Conservation (phyloP, 1,140 invertebrate species). For the Drosophila parvula region DNA sequence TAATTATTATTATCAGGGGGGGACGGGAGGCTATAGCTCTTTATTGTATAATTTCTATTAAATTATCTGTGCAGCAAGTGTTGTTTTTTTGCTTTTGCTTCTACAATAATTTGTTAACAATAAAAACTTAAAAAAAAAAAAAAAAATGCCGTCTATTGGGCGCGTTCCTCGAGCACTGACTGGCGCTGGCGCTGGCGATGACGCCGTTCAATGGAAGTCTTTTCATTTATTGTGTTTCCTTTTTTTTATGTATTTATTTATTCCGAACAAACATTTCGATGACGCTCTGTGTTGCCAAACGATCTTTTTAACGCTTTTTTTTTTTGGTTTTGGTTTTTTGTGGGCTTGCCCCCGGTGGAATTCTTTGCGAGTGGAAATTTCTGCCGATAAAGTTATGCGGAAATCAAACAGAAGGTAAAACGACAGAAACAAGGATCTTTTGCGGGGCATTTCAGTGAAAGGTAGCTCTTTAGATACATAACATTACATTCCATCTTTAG, state of each 20-base stretch:
- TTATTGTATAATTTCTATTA: conserved; percentile 51
- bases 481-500: too few relatives aligned
- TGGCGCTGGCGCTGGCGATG: conserved; percentile 31
- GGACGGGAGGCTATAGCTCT: background rate
- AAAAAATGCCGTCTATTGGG: conserved; percentile 37
- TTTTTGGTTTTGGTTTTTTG: conserved; percentile 29
- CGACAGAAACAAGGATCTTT: background rate
- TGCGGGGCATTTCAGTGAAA: too few relatives aligned
- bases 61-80: conserved; percentile 58
- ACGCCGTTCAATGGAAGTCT: conserved; percentile 66
- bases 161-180: conserved; percentile 47
- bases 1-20: conserved; percentile 46
- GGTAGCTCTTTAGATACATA: too few relatives aligned
- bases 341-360: conserved; percentile 59
- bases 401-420: background rate
- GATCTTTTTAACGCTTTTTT: conserved; percentile 41
- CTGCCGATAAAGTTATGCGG: conserved; percentile 36
- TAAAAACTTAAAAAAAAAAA: conserved; percentile 29
- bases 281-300: conserved; percentile 59
- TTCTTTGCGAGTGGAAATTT: conserved; percentile 63
- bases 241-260: conserved; percentile 69
- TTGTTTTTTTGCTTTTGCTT: conserved; percentile 12
- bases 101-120: conserved; percentile 67
- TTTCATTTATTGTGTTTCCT: conserved; percentile 71
- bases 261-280: conserved; percentile 75